phyloP scores from a whole-genome alignment of 2,888 invertebrate species.

The Idaea dimidiata region DNA sequence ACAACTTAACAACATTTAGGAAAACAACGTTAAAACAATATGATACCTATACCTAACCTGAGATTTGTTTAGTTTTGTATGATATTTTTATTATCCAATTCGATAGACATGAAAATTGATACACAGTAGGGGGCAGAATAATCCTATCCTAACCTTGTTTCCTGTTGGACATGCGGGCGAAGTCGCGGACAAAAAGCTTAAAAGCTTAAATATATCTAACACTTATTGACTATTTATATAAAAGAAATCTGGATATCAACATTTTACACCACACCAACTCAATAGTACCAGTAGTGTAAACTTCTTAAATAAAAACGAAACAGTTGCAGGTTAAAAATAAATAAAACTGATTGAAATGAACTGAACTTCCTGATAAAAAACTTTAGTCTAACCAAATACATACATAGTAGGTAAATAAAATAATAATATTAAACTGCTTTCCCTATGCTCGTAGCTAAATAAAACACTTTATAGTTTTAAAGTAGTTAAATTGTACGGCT shows the following conservation, averaged over 20 bases:
- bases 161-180: too few species aligned
- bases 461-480: not conserved
- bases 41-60: too few species aligned
- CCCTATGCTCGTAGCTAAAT: not conserved
- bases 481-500: not conserved
- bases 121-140: too few species aligned
- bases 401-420: too few species aligned
- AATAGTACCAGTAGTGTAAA: not conserved
- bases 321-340: not conserved
- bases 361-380: not conserved
- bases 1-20: too few species aligned
- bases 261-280: not conserved
- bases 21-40: too few species aligned
- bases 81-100: too few species aligned
- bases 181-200: not conserved
- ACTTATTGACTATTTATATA: not conserved
- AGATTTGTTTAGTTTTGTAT: too few species aligned
- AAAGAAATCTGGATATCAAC: not conserved
- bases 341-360: not conserved
- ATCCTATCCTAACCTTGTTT: too few species aligned
- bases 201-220: not conserved
- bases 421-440: not conserved
- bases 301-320: not conserved
- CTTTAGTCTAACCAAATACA: too few species aligned
- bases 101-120: too few species aligned